Evolutionary conservation across 2,888 invertebrate species (phyloP).

Genomic region (Lasius platythorax): DNA sequence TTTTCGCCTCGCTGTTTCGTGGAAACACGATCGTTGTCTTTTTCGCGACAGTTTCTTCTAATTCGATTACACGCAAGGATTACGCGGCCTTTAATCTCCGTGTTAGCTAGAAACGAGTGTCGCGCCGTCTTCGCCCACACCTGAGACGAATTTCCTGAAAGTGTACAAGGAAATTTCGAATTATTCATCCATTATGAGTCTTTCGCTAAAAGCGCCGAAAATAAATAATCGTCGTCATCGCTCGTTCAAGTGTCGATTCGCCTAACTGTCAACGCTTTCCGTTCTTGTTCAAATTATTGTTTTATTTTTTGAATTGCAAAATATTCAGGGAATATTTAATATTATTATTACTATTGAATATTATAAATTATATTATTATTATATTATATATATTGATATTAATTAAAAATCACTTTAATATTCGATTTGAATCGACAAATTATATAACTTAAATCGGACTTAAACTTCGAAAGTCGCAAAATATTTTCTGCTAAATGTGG

Average conservation of each 20-base stretch:
- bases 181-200: constrained; percentile 53
- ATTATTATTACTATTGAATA: neutral
- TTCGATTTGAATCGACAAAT: neutral
- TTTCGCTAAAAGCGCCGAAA: constrained; percentile 67
- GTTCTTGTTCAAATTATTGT: neutral
- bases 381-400: neutral
- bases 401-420: neutral
- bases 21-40: constrained; percentile 11
- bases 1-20: constrained; percentile 1
- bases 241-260: neutral
- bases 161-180: constrained; percentile 46
- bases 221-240: constrained; percentile 66
- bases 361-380: too few species aligned
- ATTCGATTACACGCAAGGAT: constrained; percentile 18
- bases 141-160: constrained; percentile 55
- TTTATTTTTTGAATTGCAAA: neutral
- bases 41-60: constrained; percentile 8
- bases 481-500: neutral
- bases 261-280: neutral
- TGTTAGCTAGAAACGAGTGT: constrained; percentile 51
- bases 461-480: neutral
- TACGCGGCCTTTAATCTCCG: constrained; percentile 53
- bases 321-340: neutral
- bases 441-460: neutral
- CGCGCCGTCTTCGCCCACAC: constrained; percentile 65